phyloP scores from a whole-genome alignment of 2,888 invertebrate species.

The Augiades crinisus region DNA sequence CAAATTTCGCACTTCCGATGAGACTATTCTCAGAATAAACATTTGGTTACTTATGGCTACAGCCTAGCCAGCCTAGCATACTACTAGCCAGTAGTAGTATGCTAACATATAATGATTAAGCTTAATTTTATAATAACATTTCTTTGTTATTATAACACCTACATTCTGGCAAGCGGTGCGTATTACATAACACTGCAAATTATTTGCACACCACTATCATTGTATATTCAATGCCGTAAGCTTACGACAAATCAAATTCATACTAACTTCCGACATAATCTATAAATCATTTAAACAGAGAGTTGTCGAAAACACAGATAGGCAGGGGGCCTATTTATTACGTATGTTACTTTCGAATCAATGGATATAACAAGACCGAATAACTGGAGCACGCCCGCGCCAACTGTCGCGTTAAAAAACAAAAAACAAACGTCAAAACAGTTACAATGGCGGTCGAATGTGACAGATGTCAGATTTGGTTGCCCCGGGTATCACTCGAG shows the following conservation, averaged over 20 bases:
- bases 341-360: slow-evolving; percentile 29
- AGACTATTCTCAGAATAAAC: no score
- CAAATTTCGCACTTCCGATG: no score
- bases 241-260: background rate
- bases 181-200: no score
- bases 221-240: no score
- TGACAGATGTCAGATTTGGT: slow-evolving; percentile 65
- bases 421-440: slow-evolving; percentile 54
- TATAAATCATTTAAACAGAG: background rate
- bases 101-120: no score
- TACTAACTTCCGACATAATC: background rate
- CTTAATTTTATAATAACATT: no score
- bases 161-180: no score
- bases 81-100: no score
- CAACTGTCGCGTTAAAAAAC: slow-evolving; percentile 68
- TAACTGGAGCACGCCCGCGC: slow-evolving; percentile 54
- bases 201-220: no score
- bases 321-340: slow-evolving; percentile 5
- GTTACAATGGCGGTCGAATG: slow-evolving; percentile 55
- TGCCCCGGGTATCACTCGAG: background rate
- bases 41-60: no score
- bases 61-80: no score
- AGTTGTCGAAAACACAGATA: background rate
- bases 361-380: slow-evolving; percentile 51
- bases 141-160: no score